phyloP scores from a whole-genome alignment of 2,113 vertebrate species.

The Smithornis capensis region DNA sequence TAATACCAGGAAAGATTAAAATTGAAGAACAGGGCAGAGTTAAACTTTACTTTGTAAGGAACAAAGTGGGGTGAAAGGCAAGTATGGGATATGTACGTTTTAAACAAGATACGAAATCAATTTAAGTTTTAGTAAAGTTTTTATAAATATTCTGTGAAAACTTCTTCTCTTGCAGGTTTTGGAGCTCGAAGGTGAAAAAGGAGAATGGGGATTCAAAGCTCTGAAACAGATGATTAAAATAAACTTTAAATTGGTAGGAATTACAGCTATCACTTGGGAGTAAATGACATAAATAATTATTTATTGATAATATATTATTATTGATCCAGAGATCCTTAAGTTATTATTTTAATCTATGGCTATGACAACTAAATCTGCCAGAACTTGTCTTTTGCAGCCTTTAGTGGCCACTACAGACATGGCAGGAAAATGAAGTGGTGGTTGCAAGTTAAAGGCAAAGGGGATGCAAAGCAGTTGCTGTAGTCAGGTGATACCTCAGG shows the following conservation, averaged over 20 bases:
- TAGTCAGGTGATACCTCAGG: not conserved
- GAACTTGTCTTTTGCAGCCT: not conserved
- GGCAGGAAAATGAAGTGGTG: not conserved
- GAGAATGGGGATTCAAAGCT: slow-evolving; percentile 99
- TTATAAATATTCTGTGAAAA: not conserved
- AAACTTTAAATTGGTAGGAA: slow-evolving; percentile 97
- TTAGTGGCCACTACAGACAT: not conserved
- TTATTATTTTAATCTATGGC: not conserved
- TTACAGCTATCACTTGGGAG: not conserved
- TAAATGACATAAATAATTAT: not conserved
- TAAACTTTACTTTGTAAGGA: not conserved
- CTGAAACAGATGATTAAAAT: slow-evolving; percentile 99
- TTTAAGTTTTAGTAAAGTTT: not conserved
- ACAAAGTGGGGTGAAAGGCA: rapidly evolving
- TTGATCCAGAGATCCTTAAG: not conserved
- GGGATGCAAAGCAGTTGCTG: not conserved
- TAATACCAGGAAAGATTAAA: not conserved
- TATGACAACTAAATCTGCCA: not conserved
- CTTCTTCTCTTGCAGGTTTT: slow-evolving; percentile 83
- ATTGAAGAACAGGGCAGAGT: not conserved
- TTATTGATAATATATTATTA: too few species aligned
- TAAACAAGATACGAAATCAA: not conserved
- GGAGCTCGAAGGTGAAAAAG: slow-evolving; percentile 98
- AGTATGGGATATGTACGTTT: not conserved
- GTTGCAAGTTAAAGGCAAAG: not conserved